These are phyloP conservation scores for Loripinus fragilis DNA, from an alignment of 2,888 invertebrate species.

Conservation along the genomic window DNA sequence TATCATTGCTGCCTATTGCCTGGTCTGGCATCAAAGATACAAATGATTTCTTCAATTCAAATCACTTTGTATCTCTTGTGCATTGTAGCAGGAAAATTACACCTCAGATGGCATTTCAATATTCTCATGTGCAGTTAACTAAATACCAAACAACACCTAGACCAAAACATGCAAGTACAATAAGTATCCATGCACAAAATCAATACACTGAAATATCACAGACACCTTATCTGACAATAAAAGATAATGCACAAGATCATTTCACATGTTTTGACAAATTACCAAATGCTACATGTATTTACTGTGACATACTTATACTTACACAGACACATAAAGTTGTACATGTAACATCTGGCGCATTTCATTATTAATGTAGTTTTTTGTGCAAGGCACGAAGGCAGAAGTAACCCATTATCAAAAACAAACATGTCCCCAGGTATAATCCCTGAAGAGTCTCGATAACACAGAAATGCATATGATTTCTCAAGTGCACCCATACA, in stretches of 20 bases:
- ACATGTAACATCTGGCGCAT: not conserved
- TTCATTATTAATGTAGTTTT: not conserved
- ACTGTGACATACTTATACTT: not conserved
- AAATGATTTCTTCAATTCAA: not conserved
- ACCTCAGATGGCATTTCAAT: no score
- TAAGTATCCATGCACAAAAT: no score
- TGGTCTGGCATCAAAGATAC: not conserved
- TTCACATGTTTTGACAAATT: not conserved
- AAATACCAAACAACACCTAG: no score
- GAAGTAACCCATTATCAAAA: not conserved
- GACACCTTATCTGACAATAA: no score
- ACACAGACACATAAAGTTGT: not conserved
- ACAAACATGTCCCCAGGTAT: conserved; percentile 19
- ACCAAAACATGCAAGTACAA: no score
- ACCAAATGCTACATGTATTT: not conserved
- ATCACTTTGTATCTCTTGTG: not conserved
- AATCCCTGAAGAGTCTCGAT: conserved; percentile 2
- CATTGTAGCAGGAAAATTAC: not conserved
- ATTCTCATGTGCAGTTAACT: no score
- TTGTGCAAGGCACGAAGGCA: not conserved
- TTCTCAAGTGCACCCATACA: conserved; percentile 30
- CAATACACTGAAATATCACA: no score
- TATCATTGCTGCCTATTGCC: not conserved
- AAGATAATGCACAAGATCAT: no score
- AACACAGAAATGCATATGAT: conserved; percentile 6